Evolutionary conservation across 1,140 invertebrate species (phyloP), one percentile per base, ranked within the genome.

Genomic region (Popillia japonica): DNA sequence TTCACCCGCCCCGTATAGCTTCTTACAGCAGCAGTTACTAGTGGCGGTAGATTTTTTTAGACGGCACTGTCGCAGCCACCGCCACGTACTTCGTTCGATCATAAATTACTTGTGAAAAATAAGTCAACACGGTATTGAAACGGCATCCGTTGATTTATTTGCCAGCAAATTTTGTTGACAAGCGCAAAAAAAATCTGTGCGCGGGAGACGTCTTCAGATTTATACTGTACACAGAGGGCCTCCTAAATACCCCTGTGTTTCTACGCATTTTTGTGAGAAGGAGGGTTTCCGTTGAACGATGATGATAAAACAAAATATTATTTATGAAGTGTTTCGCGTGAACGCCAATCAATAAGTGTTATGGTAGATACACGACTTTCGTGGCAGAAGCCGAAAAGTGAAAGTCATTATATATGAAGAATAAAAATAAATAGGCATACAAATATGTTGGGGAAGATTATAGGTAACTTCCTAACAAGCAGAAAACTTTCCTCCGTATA

Each of bases 91-190:
- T 17, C 48, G 48, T n/a, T 55, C 48, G 48, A 55, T 55, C 48
- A 55, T 55, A 55, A 55, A 55, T 55, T 55, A 55, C 48, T 55
- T 55, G 48, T 55, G 48, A 55, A 55, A 55, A 55, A 55, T 55
- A 55, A 55, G 48, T 55, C 48, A n/a, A 55, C 48, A 55, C 48
- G 48, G 48, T 55, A 55, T 55, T 55, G 48, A 55, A 55, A 55
- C 48, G 48, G 48, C 48, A 55, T 55, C 48, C 48, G 48, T 55
- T 55, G 48, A 55, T 55, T 55, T 55, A 55, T 55, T 55, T 17
- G 48, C 48, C 14, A 17, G 48, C 48, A 17, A 55, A 55, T 55
- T 55, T 17, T 55, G 48, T 55, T 55, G 48, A 55, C 48, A 55
- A 55, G 48, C 48, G 48, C 48, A 55, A 55, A 55, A 55, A 55